Base-by-base conservation (phyloP, 2,797 vertebrate genomes). In the Aeoliscus strigatus region DNA sequence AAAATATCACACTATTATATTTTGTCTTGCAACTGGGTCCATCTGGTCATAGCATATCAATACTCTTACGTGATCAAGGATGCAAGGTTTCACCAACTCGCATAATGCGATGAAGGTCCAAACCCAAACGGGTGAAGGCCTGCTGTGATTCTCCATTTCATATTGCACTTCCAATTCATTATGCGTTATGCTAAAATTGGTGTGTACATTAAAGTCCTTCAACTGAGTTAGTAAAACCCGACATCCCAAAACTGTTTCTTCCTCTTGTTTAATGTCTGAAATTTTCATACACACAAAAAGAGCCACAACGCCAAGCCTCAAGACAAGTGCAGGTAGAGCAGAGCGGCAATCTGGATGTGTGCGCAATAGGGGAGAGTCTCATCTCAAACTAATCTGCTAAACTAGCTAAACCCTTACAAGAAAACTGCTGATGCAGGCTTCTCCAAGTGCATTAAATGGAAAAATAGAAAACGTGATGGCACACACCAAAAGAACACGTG, bases 401-500 rank as follows among this genome's bases (percentile, higher is more conserved):
- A 23, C 30, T 8, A 37, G 23, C 36, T 40, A 60, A 63, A 70
- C 49, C 51, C 69, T 49, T 38, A 57, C 52, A 60, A 39, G 25
- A 62, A 69, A 58, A 61, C 39, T 67, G 57, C 66, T 69, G 24
- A 44, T 64, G 72, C 59, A 74, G 41, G 51, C 60, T 39, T 69
- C 56, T 40, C 52, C 39, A 10, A 34, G 64, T 74, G 52, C 73
- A 75, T 73, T 70, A 37, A 60, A 32, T 33, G 2, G 5, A 27
- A 15, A 40, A 29, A n/a, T n/a, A n/a, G n/a, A 36, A 45, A 27
- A 4, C 1, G 80, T 86, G 83, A 62, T 44, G 44, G 37, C 70
- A 77, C 80, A 80, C 73, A 60, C 62, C 67, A 82, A 77, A 69
- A 28, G 9, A 69, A 77, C 66, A 54, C 47, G 82, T 87, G 80